phyloP scores from a whole-genome alignment of 1,140 invertebrate species.

The Heliconius hermathena region DNA sequence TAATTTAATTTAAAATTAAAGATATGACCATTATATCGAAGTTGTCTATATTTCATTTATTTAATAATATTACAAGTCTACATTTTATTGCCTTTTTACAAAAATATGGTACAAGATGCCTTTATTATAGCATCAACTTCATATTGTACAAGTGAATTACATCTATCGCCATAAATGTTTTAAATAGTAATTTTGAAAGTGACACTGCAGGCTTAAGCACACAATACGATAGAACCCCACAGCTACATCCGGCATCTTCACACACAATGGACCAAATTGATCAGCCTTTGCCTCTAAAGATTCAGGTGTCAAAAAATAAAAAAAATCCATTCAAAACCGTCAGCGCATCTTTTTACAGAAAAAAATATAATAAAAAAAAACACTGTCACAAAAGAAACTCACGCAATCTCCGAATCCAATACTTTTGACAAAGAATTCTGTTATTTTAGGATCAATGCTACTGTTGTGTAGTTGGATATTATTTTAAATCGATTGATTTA shows the following conservation, averaged over 20 bases:
- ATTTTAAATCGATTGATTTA: constrained; percentile 33
- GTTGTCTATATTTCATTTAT: too few species aligned
- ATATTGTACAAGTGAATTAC: constrained; percentile 3
- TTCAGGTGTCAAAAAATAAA: constrained; percentile 75
- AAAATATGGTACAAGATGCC: neutral
- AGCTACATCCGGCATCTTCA: constrained; percentile 49
- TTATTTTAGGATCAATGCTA: constrained; percentile 71
- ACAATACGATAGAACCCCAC: constrained; percentile 46
- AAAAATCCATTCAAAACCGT: constrained; percentile 65
- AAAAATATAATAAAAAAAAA: constrained; percentile 48
- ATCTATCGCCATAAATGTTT: constrained; percentile 3
- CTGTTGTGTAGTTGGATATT: constrained; percentile 47
- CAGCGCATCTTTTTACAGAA: constrained; percentile 54
- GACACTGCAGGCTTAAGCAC: constrained; percentile 9
- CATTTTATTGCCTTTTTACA: too few species aligned
- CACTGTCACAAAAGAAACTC: constrained; percentile 59
- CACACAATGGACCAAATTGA: constrained; percentile 63
- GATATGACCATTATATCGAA: too few species aligned
- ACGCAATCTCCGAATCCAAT: constrained; percentile 73
- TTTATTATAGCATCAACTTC: neutral
- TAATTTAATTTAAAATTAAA: too few species aligned
- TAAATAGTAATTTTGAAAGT: constrained; percentile 15
- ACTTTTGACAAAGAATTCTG: constrained; percentile 59
- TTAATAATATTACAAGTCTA: too few species aligned
- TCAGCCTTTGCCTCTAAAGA: constrained; percentile 59